These are phyloP conservation scores for Zosterops borbonicus DNA, from an alignment of 2,113 vertebrate species.

Conservation along the genomic window DNA sequence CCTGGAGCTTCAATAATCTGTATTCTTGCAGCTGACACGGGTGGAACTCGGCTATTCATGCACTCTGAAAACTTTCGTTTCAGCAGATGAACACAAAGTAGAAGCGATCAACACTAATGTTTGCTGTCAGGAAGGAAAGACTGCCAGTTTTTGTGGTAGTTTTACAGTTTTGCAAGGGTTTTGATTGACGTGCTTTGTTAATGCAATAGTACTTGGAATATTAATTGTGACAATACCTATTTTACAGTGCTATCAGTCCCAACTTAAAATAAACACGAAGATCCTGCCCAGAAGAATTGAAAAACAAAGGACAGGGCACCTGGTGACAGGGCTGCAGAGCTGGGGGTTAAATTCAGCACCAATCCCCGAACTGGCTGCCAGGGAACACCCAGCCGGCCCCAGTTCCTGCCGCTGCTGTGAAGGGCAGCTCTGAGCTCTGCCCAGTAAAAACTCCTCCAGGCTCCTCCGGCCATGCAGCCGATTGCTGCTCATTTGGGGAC, in stretches of 20 bases:
- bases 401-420: background rate
- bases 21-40: background rate
- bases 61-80: background rate
- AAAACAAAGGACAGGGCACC: background rate
- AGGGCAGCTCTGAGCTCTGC: background rate
- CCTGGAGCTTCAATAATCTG: fast-evolving
- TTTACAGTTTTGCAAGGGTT: background rate
- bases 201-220: background rate
- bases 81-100: background rate
- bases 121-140: background rate
- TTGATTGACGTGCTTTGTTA: background rate
- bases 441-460: background rate
- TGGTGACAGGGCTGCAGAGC: background rate
- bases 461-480: background rate
- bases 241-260: background rate
- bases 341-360: background rate
- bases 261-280: background rate
- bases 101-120: background rate
- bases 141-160: background rate
- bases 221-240: fast-evolving
- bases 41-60: fast-evolving
- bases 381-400: background rate
- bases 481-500: background rate
- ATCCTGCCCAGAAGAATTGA: background rate
- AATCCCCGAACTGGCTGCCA: fast-evolving